phyloP scores from a whole-genome alignment of 2,888 invertebrate species.

The Lithophane leautieri region DNA sequence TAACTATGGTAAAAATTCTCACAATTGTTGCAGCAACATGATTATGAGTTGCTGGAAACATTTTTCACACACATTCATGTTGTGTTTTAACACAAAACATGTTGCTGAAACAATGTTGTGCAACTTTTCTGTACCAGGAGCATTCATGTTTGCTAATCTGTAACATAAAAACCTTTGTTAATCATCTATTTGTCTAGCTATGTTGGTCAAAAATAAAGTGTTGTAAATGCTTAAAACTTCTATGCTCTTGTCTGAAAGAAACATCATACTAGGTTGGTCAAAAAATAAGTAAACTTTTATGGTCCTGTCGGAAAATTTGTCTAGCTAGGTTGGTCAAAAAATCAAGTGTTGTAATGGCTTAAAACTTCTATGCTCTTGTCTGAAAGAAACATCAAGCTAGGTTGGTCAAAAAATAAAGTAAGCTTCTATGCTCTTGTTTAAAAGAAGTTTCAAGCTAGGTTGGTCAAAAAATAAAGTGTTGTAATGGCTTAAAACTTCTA shows the following conservation, averaged over 20 bases:
- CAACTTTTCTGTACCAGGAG: neutral
- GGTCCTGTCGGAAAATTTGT: neutral
- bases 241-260: neutral
- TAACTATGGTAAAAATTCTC: too few relatives aligned
- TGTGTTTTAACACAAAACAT: neutral
- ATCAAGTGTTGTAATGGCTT: too few relatives aligned
- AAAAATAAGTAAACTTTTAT: neutral
- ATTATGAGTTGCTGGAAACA: too few relatives aligned
- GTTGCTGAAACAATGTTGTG: neutral
- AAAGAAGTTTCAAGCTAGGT: too few relatives aligned
- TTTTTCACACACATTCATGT: neutral
- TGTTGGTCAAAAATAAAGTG: neutral
- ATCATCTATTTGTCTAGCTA: neutral
- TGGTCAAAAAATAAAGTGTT: neutral
- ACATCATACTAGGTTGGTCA: neutral
- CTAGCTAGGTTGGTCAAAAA: too few relatives aligned
- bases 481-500: neutral
- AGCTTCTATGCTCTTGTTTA: neutral
- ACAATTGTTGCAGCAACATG: constrained; percentile 1
- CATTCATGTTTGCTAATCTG: neutral
- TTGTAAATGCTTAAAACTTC: neutral
- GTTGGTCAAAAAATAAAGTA: neutral
- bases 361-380: neutral
- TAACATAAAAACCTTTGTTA: neutral
- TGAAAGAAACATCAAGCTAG: neutral